Percentiles rank a stretch among this genome's conserved stretches.
phyloP scores from a whole-genome alignment of 2,797 vertebrate genomes.

The Notamacropus eugenii region DNA sequence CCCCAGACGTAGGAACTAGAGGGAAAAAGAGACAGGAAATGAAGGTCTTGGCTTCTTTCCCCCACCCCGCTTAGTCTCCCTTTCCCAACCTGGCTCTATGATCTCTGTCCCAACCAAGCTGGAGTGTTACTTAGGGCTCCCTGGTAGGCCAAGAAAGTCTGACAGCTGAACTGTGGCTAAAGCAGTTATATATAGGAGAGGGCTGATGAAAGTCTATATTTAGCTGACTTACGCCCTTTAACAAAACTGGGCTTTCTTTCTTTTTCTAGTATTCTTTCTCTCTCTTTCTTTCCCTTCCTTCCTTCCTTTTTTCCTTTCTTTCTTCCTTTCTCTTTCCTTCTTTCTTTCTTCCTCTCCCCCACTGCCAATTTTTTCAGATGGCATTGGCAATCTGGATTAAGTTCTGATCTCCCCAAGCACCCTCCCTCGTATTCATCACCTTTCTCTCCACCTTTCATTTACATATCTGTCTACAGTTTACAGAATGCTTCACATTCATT shows the following conservation, averaged over 20 bases:
- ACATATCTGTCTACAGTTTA: background rate
- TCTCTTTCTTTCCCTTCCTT: background rate
- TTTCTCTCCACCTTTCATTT: background rate
- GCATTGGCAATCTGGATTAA: background rate
- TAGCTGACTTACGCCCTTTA: conserved; percentile 87
- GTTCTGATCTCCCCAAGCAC: background rate
- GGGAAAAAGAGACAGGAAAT: fast-evolving
- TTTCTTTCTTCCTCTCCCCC: no score
- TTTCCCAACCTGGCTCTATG: background rate
- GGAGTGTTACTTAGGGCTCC: conserved; percentile 25
- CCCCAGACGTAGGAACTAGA: background rate
- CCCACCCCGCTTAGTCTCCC: background rate
- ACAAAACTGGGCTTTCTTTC: conserved; percentile 63
- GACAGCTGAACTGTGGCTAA: conserved; percentile 66
- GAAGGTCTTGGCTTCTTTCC: background rate
- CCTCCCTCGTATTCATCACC: background rate
- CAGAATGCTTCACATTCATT: background rate
- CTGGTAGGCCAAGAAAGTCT: conserved; percentile 1
- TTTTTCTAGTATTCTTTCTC: conserved; percentile 49
- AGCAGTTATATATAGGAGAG: conserved; percentile 82
- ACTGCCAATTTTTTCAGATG: background rate
- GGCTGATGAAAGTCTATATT: conserved; percentile 84
- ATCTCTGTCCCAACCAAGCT: background rate
- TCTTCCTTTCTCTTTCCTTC: fast-evolving
- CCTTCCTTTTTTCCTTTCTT: no score